A percentile compares a stretch with the other conserved stretches of the same genome.
These are phyloP conservation scores for Peromyscus aztecus DNA, from an alignment of 2,797 vertebrate genomes.

Conservation along the genomic window DNA sequence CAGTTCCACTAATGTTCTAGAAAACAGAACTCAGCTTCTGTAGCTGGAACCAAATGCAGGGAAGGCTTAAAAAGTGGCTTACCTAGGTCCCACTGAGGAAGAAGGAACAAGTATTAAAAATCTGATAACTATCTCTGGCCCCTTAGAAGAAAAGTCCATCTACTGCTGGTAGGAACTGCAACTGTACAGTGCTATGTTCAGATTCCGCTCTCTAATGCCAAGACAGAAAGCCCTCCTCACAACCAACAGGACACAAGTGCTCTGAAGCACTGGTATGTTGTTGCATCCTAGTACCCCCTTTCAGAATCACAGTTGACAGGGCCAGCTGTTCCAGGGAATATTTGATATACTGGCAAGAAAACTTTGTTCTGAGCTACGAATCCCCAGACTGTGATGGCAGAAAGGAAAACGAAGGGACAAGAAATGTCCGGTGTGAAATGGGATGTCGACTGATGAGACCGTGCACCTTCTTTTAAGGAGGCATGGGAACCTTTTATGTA, in stretches of 20 bases:
- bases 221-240: not conserved
- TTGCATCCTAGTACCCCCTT: not conserved
- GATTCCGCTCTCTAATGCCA: not conserved
- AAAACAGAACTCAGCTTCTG: not conserved
- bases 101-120: not conserved
- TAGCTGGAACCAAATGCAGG: not conserved
- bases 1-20: not conserved
- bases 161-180: not conserved
- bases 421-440: not conserved
- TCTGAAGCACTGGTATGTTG: not conserved
- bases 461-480: not conserved
- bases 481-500: not conserved
- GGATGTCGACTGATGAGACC: not conserved
- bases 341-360: not conserved
- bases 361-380: not conserved
- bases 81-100: not conserved
- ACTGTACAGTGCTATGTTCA: not conserved
- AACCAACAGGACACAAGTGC: not conserved
- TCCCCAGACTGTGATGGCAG: not conserved
- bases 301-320: not conserved
- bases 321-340: not conserved
- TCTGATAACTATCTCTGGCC: not conserved
- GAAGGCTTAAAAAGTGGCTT: not conserved
- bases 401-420: constrained; percentile 9
- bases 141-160: not conserved